These are phyloP conservation scores for Mustela nigripes DNA, from an alignment of 2,113 vertebrate genomes.

Conservation along the genomic window DNA sequence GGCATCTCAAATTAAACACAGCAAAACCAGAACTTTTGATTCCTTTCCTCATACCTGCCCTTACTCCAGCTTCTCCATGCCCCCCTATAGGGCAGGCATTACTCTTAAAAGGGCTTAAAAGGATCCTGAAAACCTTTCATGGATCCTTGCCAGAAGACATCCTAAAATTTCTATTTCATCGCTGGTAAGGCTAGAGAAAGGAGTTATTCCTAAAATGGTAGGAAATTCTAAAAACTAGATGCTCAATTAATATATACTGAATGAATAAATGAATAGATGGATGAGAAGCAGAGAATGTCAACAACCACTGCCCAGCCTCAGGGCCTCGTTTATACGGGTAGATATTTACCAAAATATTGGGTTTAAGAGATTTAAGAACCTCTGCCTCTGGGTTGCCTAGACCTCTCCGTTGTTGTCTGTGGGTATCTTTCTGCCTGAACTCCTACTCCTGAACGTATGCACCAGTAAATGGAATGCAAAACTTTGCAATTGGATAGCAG, in stretches of 20 bases:
- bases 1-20: neutral
- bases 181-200: neutral
- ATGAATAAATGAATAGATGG: neutral
- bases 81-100: neutral
- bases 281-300: neutral
- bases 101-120: neutral
- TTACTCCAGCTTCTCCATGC: neutral
- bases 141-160: neutral
- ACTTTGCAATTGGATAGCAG: neutral
- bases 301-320: neutral
- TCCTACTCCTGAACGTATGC: neutral
- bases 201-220: conserved; percentile 1
- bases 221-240: neutral
- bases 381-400: neutral
- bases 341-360: neutral
- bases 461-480: neutral
- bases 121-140: neutral
- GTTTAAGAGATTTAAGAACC: conserved; percentile 15
- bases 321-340: neutral
- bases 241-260: neutral
- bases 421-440: neutral
- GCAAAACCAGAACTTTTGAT: neutral
- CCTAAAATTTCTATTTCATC: neutral
- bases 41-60: neutral
- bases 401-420: neutral